These are phyloP conservation scores for Ptiloglossa arizonensis DNA, from an alignment of 1,140 invertebrate genomes.

Conservation along the genomic window DNA sequence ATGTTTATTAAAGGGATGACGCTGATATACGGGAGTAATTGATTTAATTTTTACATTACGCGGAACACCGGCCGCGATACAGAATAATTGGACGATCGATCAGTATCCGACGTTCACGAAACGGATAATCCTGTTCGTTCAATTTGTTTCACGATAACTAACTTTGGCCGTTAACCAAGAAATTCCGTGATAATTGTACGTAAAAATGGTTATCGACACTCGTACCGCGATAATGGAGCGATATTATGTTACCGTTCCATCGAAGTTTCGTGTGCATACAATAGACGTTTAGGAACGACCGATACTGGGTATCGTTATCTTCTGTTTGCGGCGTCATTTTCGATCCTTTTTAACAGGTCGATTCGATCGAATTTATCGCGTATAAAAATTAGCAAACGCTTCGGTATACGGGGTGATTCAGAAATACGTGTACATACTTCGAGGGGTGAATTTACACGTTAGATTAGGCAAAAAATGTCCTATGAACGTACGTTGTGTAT, in stretches of 20 bases:
- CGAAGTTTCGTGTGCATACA: not conserved
- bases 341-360: too few relatives aligned
- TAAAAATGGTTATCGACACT: not conserved
- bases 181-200: not conserved
- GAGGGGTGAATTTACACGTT: too few relatives aligned
- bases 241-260: not conserved
- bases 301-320: too few relatives aligned
- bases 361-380: too few relatives aligned
- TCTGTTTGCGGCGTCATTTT: too few relatives aligned
- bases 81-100: not conserved
- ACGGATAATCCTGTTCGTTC: not conserved
- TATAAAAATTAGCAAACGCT: too few relatives aligned
- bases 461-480: too few relatives aligned
- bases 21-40: not conserved
- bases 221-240: not conserved
- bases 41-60: not conserved
- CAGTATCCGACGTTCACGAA: not conserved
- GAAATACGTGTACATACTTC: too few relatives aligned
- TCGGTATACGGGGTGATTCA: too few relatives aligned
- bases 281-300: not conserved
- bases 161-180: not conserved
- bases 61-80: not conserved
- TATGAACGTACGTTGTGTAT: too few relatives aligned
- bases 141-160: slow-evolving; percentile 13
- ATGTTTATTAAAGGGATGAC: not conserved